These are phyloP conservation scores for Peribatodes rhomboidaria DNA, from an alignment of 2,888 invertebrate genomes.

Conservation along the genomic window DNA sequence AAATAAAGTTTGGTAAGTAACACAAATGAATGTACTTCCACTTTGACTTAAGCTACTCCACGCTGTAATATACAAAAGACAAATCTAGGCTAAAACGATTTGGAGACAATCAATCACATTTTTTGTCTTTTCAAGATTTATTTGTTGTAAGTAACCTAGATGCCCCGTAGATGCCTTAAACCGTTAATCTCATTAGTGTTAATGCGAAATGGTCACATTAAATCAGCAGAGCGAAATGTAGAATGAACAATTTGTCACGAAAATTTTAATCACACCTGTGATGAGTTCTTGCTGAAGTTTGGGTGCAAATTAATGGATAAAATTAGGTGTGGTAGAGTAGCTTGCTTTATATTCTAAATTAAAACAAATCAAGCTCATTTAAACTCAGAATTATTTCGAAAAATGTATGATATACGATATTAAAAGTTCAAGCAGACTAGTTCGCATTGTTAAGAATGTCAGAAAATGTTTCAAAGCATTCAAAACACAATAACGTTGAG, in stretches of 20 bases:
- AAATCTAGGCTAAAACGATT: constrained; percentile 17
- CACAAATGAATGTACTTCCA: background rate
- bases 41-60: background rate
- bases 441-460: background rate
- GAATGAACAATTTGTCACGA: background rate
- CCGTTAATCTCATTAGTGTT: constrained; percentile 22
- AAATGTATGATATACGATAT: no score
- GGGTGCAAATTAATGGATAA: no score
- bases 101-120: constrained; percentile 23
- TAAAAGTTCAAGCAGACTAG: no score
- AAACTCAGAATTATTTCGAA: no score
- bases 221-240: constrained; percentile 6
- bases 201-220: constrained; percentile 16
- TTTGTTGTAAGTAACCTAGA: constrained; percentile 24
- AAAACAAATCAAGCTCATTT: no score
- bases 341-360: no score
- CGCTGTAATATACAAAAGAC: constrained; percentile 1
- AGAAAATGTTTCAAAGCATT: background rate
- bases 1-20: background rate
- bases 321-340: no score
- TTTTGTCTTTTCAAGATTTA: constrained; percentile 27
- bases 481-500: background rate
- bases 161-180: constrained; percentile 13
- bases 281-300: no score
- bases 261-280: no score